Conservation (phyloP, 2,797 vertebrate genomes). For the Pangasius krempfi region DNA sequence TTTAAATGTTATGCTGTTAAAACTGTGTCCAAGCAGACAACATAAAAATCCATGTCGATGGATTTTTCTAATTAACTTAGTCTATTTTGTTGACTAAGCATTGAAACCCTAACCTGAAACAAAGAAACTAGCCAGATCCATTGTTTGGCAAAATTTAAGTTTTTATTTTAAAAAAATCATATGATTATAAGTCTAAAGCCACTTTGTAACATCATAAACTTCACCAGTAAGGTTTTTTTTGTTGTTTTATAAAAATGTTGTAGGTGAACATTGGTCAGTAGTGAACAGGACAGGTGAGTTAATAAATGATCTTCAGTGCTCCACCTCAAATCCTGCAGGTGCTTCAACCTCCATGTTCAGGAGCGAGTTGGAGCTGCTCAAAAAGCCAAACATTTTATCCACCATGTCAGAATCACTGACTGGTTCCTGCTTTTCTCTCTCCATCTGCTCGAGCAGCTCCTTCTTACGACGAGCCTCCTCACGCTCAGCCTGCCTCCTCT, state of each 20-base stretch:
- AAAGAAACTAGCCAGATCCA: neutral
- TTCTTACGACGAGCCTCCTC: slow-evolving; percentile 90
- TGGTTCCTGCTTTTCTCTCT: slow-evolving; percentile 87
- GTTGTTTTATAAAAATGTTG: neutral
- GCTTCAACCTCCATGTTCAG: slow-evolving; percentile 93
- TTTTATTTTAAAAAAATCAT: neutral
- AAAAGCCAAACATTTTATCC: slow-evolving; percentile 98
- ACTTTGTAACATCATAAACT: neutral
- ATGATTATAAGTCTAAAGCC: neutral
- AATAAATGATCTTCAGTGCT: neutral
- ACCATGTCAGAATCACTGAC: slow-evolving; percentile 98
- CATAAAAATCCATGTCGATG: neutral
- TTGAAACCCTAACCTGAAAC: neutral
- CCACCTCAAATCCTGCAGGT: slow-evolving; percentile 91
- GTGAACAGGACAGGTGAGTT: neutral
- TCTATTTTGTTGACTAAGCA: neutral
- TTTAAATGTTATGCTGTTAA: neutral
- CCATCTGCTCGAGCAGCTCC: slow-evolving; percentile 93
- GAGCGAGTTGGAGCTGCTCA: slow-evolving; percentile 83
- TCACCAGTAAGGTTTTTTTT: neutral
- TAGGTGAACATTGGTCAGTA: neutral
- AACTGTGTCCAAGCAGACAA: neutral
- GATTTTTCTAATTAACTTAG: neutral
- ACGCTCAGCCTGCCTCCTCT: slow-evolving; percentile 88
- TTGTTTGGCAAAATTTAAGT: neutral